phyloP scores from a whole-genome alignment of 1,140 invertebrate genomes.

The Orius insidiosus region DNA sequence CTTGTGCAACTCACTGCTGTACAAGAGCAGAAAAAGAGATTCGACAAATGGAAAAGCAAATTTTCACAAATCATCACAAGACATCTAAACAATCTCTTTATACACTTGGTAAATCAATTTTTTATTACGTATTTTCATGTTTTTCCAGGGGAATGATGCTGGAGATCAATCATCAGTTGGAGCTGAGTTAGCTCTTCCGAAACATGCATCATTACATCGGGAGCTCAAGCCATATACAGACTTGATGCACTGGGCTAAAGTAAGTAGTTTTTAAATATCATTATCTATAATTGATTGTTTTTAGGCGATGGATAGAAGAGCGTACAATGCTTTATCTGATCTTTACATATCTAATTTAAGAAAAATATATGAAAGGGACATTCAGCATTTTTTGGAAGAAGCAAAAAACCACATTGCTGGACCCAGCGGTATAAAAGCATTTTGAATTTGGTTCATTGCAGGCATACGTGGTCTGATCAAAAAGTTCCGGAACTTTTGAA shows the following conservation, averaged over 20 bases:
- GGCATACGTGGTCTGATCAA: too few species aligned
- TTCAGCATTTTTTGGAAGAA: slow-evolving; percentile 60
- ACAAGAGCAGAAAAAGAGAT: slow-evolving; percentile 69
- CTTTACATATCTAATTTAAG: slow-evolving; percentile 62
- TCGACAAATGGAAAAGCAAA: slow-evolving; percentile 67
- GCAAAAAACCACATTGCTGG: slow-evolving; percentile 37
- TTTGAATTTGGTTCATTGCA: too few species aligned
- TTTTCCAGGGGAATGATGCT: slow-evolving; percentile 43
- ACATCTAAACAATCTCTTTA: slow-evolving; percentile 84
- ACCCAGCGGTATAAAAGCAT: slow-evolving; percentile 21
- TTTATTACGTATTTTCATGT: neutral
- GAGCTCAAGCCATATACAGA: slow-evolving; percentile 71
- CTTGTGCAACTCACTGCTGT: slow-evolving; percentile 58
- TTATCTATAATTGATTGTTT: slow-evolving; percentile 83
- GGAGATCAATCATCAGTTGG: slow-evolving; percentile 34
- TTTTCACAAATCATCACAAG: slow-evolving; percentile 67
- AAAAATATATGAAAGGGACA: slow-evolving; percentile 71
- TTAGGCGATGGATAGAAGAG: slow-evolving; percentile 64
- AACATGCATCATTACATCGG: slow-evolving; percentile 59
- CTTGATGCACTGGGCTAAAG: slow-evolving; percentile 78
- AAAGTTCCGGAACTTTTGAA: too few species aligned
- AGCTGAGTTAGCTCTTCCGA: slow-evolving; percentile 51
- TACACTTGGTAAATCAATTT: slow-evolving; percentile 65
- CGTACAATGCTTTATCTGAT: slow-evolving; percentile 59
- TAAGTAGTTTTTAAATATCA: slow-evolving; percentile 26